Evolutionary conservation across 1,140 invertebrate genomes (phyloP).

Genomic region (Lepidotrigona ventralis): DNA sequence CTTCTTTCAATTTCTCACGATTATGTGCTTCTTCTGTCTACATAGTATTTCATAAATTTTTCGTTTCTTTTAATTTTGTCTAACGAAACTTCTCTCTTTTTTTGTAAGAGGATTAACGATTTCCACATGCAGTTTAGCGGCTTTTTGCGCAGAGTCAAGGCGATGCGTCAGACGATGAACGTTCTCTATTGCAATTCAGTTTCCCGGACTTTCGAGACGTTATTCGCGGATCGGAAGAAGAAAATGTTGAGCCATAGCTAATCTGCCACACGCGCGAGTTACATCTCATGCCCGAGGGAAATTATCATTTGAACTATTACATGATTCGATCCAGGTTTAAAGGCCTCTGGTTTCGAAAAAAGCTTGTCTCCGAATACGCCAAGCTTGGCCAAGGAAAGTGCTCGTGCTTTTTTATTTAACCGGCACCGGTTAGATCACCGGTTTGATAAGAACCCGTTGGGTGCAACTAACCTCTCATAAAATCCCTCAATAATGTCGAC

Average conservation of each 20-base stretch:
- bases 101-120: not conserved
- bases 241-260: not conserved
- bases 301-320: slow-evolving; percentile 56
- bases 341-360: slow-evolving; percentile 55
- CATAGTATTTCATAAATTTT: not conserved
- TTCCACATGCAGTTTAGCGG: not conserved
- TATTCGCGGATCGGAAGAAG: not conserved
- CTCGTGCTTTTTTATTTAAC: not conserved
- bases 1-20: not conserved
- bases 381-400: slow-evolving; percentile 19
- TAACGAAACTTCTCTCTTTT: not conserved
- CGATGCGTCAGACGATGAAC: not conserved
- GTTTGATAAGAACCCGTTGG: slow-evolving; percentile 43
- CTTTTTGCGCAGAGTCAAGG: not conserved
- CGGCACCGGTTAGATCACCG: slow-evolving; percentile 23
- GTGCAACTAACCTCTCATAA: slow-evolving; percentile 44
- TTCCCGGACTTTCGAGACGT: not conserved
- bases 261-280: not conserved
- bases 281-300: slow-evolving; percentile 16
- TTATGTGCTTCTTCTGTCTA: not conserved
- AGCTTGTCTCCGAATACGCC: not conserved
- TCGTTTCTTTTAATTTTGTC: no score
- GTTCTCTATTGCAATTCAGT: no score
- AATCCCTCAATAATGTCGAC: slow-evolving; percentile 22
- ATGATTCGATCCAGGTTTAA: slow-evolving; percentile 20